These are phyloP conservation scores for Apogon talboti DNA, from an alignment of 2,797 vertebrate genomes.

Conservation along the genomic window DNA sequence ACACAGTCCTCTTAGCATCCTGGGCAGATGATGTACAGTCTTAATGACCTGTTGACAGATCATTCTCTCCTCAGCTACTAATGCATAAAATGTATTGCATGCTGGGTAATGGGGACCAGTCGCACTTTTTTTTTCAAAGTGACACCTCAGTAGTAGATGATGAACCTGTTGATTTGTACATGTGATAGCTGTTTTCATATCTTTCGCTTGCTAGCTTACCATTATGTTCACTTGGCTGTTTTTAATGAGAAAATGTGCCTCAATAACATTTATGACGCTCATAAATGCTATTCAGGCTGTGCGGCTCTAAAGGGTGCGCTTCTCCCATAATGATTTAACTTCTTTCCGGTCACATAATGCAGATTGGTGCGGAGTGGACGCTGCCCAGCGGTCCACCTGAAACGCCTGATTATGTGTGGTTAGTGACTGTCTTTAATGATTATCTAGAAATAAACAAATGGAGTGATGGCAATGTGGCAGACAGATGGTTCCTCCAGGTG, in stretches of 20 bases:
- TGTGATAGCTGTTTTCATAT: neutral
- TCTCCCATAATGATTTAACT: slow-evolving; percentile 33
- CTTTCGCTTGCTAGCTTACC: slow-evolving; percentile 39
- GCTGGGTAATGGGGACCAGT: slow-evolving; percentile 66
- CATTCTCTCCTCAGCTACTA: slow-evolving; percentile 67
- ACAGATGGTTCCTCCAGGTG: slow-evolving; percentile 13
- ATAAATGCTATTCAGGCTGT: slow-evolving; percentile 42
- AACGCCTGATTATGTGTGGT: slow-evolving; percentile 33
- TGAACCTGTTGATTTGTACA: slow-evolving; percentile 35
- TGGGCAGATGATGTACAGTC: slow-evolving; percentile 43
- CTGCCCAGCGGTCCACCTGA: slow-evolving; percentile 37
- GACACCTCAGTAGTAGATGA: slow-evolving; percentile 27
- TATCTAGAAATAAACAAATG: slow-evolving; percentile 55
- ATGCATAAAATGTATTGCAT: slow-evolving; percentile 74
- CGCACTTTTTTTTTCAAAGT: slow-evolving; percentile 42
- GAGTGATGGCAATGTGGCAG: slow-evolving; percentile 41
- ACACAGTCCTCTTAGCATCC: slow-evolving; percentile 1
- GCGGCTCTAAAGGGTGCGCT: slow-evolving; percentile 15
- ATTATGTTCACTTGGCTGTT: slow-evolving; percentile 33
- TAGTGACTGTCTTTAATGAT: slow-evolving; percentile 47
- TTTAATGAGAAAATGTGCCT: slow-evolving; percentile 51
- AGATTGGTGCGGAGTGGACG: slow-evolving; percentile 17
- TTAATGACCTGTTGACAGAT: slow-evolving; percentile 44
- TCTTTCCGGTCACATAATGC: slow-evolving; percentile 22
- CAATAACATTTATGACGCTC: slow-evolving; percentile 32